phyloP scores from a whole-genome alignment of 2,113 vertebrate species.

The Pelmatolapia mariae region DNA sequence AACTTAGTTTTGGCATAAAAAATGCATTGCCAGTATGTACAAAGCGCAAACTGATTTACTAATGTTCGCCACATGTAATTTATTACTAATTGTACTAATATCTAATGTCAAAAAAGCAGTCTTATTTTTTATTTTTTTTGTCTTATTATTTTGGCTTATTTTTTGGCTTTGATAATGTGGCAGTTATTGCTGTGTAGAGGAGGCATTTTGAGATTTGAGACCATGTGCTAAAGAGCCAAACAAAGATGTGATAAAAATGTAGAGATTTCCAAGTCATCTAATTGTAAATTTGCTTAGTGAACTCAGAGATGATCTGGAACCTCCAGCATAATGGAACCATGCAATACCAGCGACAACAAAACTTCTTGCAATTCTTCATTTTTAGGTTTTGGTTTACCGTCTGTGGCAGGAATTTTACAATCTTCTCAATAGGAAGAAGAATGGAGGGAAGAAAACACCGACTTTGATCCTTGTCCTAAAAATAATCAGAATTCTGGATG shows the following conservation, averaged over 20 bases:
- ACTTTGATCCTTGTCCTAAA: not conserved
- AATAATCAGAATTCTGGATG: not conserved
- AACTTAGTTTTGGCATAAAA: not conserved
- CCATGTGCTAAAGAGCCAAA: not conserved
- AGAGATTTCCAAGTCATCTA: not conserved
- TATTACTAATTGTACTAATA: not conserved
- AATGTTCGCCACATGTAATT: not conserved
- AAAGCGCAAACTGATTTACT: rapidly evolving
- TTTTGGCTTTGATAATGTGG: not conserved
- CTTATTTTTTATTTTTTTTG: rapidly evolving
- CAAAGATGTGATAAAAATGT: not conserved
- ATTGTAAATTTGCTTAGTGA: not conserved
- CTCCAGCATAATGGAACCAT: not conserved
- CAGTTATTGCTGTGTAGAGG: not conserved
- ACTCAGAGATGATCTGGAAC: not conserved
- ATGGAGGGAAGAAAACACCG: not conserved
- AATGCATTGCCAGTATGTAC: not conserved
- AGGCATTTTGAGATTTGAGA: not conserved
- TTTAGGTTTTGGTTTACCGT: not conserved
- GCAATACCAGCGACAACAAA: not conserved
- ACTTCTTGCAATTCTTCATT: not conserved
- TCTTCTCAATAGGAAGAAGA: not conserved
- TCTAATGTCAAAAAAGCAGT: not conserved
- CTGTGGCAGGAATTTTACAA: not conserved
- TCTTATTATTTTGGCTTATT: rapidly evolving